These are phyloP conservation scores for Recurvirostra avosetta DNA, from an alignment of 2,113 vertebrate genomes.

Conservation along the genomic window DNA sequence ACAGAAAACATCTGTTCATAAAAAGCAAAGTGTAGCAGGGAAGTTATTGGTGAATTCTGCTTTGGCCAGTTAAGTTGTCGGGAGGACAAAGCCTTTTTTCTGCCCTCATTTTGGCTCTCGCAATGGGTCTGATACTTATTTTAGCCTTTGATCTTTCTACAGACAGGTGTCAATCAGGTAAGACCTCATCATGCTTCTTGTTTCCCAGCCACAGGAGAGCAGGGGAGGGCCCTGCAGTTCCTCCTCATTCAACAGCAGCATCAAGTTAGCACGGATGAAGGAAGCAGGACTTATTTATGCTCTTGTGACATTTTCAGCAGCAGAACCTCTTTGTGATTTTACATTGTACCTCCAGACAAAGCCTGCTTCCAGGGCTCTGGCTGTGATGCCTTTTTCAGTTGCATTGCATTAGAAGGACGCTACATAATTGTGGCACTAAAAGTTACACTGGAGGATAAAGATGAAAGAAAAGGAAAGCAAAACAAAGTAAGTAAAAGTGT, in stretches of 20 bases:
- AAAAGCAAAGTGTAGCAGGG: background rate
- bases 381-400: background rate
- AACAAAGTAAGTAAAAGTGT: background rate
- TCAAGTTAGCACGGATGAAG: background rate
- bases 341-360: background rate
- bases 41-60: background rate
- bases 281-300: background rate
- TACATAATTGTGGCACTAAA: background rate
- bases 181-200: background rate
- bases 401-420: background rate
- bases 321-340: background rate
- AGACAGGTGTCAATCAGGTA: background rate
- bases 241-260: background rate
- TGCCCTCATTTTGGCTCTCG: background rate
- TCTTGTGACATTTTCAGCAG: background rate
- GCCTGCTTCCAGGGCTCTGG: background rate
- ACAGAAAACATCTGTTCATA: background rate
- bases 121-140: background rate
- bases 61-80: background rate
- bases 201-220: background rate
- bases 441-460: background rate
- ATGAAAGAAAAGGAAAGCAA: background rate
- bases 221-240: background rate
- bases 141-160: background rate
- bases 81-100: background rate